Evolutionary conservation across 2,113 vertebrate genomes (phyloP), one percentile per base, ranked within the genome.

Genomic region (Willisornis vidua): DNA sequence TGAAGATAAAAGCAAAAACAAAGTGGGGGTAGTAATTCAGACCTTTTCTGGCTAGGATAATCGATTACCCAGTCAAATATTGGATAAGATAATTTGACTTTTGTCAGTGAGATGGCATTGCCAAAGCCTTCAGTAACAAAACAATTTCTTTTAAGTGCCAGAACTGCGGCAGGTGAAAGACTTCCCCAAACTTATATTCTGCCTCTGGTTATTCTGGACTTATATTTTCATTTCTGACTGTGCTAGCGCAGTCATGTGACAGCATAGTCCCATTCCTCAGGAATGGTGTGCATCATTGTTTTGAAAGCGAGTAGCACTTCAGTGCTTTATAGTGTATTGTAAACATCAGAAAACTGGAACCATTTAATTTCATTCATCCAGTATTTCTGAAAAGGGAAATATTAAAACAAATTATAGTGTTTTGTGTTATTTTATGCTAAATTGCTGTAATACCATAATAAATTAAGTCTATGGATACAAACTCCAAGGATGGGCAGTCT

Each of bases 1-100:
- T 63, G 75, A 95, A 95, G 72, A 93, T 91, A 92, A 93, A 97
- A 94, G 85, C 14, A 86, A 83, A 87, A 81, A 1, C 58, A 63
- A 93, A 88, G 48, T 71, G n/a, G 28, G n/a, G 52, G 35, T 95
- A 77, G 82, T 80, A 95, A 90, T 90, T n/a, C 55, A 72, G 81
- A 67, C 45, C 14, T 31, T 81, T 94, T 68, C 65, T 83, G 52
- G 45, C 61, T 88, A 43, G 59, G 39, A 49, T 71, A 94, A 92
- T 93, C 0, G 2, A 74, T 90, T 92, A 92, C 28, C 23, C 15
- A 24, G 59, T 92, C 31, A 78, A 72, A 49, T 87, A 83, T 35
- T 88, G 45, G 41, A 37, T 70, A 88, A 43, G 10, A 52, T 68
- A n/a, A 75, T 78, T 91, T 86, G 39, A 68, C n/a, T 83, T 87